phyloP scores from a whole-genome alignment of 2,113 vertebrate species.

The Danionella cerebrum region DNA sequence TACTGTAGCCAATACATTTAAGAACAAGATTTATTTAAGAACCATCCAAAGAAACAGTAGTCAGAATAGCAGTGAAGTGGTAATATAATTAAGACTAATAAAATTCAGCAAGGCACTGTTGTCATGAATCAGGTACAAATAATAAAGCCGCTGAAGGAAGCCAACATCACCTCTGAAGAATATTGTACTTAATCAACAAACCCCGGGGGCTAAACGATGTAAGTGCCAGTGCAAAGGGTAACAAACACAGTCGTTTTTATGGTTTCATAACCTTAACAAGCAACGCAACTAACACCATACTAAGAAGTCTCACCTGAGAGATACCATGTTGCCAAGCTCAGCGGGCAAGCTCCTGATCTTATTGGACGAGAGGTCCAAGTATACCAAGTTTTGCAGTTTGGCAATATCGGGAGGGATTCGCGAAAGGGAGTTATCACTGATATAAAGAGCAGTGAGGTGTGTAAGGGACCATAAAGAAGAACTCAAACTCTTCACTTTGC shows the following conservation, averaged over 20 bases:
- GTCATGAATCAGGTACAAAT: not conserved
- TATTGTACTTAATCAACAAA: conserved; percentile 12
- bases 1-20: not conserved
- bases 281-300: not conserved
- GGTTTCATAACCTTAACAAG: not conserved
- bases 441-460: conserved; percentile 95
- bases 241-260: not conserved
- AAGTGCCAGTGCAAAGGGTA: too few species aligned
- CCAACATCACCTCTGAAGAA: conserved; percentile 4
- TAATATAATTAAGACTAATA: conserved; percentile 22
- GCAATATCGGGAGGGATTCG: conserved; percentile 98
- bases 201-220: not conserved
- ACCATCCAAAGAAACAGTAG: not conserved
- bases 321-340: conserved; percentile 98
- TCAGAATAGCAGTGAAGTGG: conserved; percentile 15
- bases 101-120: conserved; percentile 12
- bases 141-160: not conserved
- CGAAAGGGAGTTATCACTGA: conserved; percentile 96
- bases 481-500: conserved; percentile 92
- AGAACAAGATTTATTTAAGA: conserved; percentile 20
- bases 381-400: conserved; percentile 97
- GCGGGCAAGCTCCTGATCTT: conserved; percentile 97
- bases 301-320: conserved; percentile 79
- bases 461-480: conserved; percentile 91
- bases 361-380: conserved; percentile 96